Evolutionary conservation across 1,140 invertebrate species (phyloP).

Genomic region (Piezodorus guildinii): DNA sequence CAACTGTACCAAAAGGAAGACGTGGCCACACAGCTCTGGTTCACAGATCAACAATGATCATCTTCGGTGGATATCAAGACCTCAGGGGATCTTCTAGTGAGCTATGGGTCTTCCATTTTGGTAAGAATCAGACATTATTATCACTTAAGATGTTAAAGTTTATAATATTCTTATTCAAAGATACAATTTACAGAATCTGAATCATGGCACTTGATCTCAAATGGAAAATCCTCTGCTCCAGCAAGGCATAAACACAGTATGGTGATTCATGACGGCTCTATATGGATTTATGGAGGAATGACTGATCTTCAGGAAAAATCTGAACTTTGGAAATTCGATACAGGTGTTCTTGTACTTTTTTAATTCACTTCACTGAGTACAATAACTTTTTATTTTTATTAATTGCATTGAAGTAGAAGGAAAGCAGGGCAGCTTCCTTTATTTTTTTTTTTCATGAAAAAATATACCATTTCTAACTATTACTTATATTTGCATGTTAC

Average conservation of each 20-base stretch:
- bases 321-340: constrained; percentile 79
- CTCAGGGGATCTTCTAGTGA: constrained; percentile 71
- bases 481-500: too few relatives aligned
- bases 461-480: too few relatives aligned
- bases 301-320: constrained; percentile 66
- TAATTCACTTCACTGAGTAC: too few relatives aligned
- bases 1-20: constrained; percentile 57
- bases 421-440: too few relatives aligned
- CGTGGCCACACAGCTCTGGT: constrained; percentile 73
- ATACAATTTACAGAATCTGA: constrained; percentile 48
- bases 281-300: constrained; percentile 86
- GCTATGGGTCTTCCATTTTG: constrained; percentile 79
- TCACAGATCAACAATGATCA: constrained; percentile 63
- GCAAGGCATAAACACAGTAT: constrained; percentile 76
- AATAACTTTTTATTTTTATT: too few relatives aligned
- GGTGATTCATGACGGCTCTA: constrained; percentile 59
- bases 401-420: too few relatives aligned
- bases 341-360: constrained; percentile 32
- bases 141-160: too few relatives aligned
- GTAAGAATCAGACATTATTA: constrained; percentile 39
- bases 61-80: constrained; percentile 85
- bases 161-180: too few relatives aligned
- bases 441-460: too few relatives aligned
- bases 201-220: constrained; percentile 57
- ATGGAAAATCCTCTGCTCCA: constrained; percentile 41